A percentile compares a stretch with the other conserved stretches of the same genome.
Conservation (phyloP, 92 coral and sea anemone species). For the Pocillopora grandis region DNA sequence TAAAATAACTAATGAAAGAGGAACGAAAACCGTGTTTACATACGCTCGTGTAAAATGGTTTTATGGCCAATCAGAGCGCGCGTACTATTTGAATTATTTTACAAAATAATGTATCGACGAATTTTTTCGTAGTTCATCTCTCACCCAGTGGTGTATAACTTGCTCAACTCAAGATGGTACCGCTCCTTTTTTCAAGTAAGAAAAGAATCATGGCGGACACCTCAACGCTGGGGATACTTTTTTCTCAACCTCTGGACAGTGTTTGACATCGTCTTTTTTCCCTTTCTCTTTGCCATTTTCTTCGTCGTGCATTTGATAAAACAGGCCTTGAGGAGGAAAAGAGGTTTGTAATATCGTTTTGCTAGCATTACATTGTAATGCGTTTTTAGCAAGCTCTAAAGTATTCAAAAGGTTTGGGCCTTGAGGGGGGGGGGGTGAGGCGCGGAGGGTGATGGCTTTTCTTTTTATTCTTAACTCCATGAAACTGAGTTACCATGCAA, state of each 20-base stretch:
- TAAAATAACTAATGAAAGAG: no score
- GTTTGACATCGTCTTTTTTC: constrained; percentile 25
- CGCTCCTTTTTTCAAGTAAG: constrained; percentile 19
- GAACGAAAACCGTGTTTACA: no score
- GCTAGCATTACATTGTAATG: background rate
- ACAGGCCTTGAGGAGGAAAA: background rate
- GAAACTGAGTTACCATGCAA: no score
- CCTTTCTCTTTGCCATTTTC: constrained; percentile 27
- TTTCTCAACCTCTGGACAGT: constrained; percentile 35
- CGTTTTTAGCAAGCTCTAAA: no score
- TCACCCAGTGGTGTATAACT: constrained; percentile 39
- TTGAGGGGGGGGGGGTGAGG: no score
- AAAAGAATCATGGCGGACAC: constrained; percentile 17
- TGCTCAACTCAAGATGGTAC: constrained; percentile 37
- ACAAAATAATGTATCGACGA: no score
- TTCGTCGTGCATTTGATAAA: constrained; percentile 1
- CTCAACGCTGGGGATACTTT: constrained; percentile 29
- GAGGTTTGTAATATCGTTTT: constrained; percentile 24
- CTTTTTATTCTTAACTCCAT: no score
- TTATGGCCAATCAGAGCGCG: no score
- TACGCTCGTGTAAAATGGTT: no score
- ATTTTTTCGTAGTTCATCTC: constrained; percentile 22
- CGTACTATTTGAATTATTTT: no score
- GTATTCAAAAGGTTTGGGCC: no score
- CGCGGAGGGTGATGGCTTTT: no score